A percentile compares a stretch with the other conserved stretches of the same genome.
Evolutionary conservation across 2,113 vertebrate species (phyloP).

Genomic region (Perccottus glenii): DNA sequence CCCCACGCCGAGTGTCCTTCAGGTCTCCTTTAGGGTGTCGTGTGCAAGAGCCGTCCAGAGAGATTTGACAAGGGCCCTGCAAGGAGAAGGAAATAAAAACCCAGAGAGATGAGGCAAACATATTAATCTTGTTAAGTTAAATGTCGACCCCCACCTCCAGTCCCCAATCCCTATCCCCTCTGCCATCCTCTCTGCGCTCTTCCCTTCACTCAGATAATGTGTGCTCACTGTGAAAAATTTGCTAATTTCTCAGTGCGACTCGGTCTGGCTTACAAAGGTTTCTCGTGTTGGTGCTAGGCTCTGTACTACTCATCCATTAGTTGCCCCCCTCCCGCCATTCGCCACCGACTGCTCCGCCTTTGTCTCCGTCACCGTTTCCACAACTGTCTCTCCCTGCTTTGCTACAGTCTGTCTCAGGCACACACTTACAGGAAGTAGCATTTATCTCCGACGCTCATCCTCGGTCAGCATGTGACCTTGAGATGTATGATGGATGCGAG

Average conservation of each 20-base stretch:
- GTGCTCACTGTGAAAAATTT: slow-evolving; percentile 73
- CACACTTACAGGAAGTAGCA: slow-evolving; percentile 60
- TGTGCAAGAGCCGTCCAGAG: slow-evolving; percentile 74
- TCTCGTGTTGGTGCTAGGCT: slow-evolving; percentile 70
- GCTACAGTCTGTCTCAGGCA: slow-evolving; percentile 19
- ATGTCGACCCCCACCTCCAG: slow-evolving; percentile 63
- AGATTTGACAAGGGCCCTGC: slow-evolving; percentile 78
- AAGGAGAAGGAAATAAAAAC: slow-evolving; percentile 77
- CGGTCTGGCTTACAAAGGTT: slow-evolving; percentile 71
- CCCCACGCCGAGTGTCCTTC: slow-evolving; percentile 63
- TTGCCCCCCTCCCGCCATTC: slow-evolving; percentile 38
- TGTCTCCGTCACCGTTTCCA: slow-evolving; percentile 50
- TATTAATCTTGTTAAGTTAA: slow-evolving; percentile 82
- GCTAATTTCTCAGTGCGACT: slow-evolving; percentile 74
- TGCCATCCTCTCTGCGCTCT: slow-evolving; percentile 40
- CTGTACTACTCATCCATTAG: slow-evolving; percentile 70
- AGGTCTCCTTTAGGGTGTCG: slow-evolving; percentile 67
- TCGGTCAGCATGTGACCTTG: slow-evolving; percentile 69
- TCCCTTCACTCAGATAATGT: slow-evolving; percentile 70
- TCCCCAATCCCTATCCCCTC: slow-evolving; percentile 23
- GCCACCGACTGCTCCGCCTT: slow-evolving; percentile 48
- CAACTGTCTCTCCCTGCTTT: slow-evolving; percentile 14
- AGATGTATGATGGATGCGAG: slow-evolving; percentile 72
- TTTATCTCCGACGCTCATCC: slow-evolving; percentile 66
- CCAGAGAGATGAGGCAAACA: slow-evolving; percentile 76